These are phyloP conservation scores for Tachina grossa DNA, from an alignment of 2,888 invertebrate species.

Conservation along the genomic window DNA sequence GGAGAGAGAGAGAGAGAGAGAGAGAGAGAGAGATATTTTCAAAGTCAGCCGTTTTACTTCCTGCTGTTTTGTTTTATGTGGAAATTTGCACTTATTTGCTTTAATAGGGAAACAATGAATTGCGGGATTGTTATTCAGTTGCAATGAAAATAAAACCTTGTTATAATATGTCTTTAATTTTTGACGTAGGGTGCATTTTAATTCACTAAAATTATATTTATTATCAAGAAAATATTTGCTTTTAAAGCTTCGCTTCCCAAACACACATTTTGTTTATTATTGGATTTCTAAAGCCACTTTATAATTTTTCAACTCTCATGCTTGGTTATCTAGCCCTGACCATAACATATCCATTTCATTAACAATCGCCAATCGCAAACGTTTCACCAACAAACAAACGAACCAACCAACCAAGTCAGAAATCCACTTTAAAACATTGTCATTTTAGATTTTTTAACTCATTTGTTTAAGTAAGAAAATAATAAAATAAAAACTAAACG, in stretches of 20 bases:
- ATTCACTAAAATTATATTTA: too few species aligned
- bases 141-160: too few species aligned
- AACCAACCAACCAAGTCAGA: background rate
- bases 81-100: too few species aligned
- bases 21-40: too few species aligned
- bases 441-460: constrained; percentile 52
- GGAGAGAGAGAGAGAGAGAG: too few species aligned
- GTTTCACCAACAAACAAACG: background rate
- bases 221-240: too few species aligned
- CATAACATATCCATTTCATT: constrained; percentile 69
- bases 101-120: too few species aligned
- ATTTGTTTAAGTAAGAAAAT: constrained; percentile 18
- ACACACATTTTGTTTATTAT: background rate
- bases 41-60: too few species aligned
- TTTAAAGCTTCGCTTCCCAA: background rate
- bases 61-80: too few species aligned
- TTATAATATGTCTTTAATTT: too few species aligned
- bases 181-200: too few species aligned
- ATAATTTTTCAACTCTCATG: constrained; percentile 16
- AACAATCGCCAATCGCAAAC: constrained; percentile 43
- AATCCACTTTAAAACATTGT: constrained; percentile 49
- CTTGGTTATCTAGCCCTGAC: constrained; percentile 64
- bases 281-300: background rate
- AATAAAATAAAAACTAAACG: constrained; percentile 5
- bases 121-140: too few species aligned